Base-by-base conservation (phyloP, 2,888 invertebrate species). In the Theretra japonica region DNA sequence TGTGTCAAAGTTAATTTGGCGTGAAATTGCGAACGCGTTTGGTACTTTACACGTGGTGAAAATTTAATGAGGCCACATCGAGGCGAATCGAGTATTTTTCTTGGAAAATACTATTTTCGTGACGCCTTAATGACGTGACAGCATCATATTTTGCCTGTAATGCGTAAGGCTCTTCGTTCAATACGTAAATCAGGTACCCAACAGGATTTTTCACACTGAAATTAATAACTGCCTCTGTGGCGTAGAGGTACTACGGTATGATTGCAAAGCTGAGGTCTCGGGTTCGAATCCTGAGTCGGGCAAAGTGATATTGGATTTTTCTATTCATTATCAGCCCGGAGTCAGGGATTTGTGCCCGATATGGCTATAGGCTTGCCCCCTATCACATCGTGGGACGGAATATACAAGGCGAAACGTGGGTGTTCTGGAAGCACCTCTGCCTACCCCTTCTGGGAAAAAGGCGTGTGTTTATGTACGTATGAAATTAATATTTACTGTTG, bases 21-120 rank as follows among this genome's bases (percentile, higher is more conserved):
- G 82, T 90, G 89, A 91, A 90, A 91, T 91, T 90, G 75, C 30
- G 60, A 53, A n/a, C 25, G 6, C 11, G 53, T 8, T 6, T 7
- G 6, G 6, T 30, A 53, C 30, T 69, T 56, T 53, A 50, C 65
- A 65, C 65, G 65, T 65, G 60, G 8, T 33, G 48, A 23, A 23
- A 23, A 65, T 65, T 65, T 65, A 48, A 48, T 65, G 17, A 48
- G 5, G 41, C 41, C 1, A 23, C 23, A 65, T 48, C n/a, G 5
- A 65, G 65, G 41, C 41, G 65, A 65, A 65, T 65, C 0, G 41
- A 6, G 21, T 1, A 11, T 23, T 21, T 41, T 17, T 17, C 23
- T 28, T 2, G 8, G 62, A 33, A 33, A 30, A 17, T 60, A 60
- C 59, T 28, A 33, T 62, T 8, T 33, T 62, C 4, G 15, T 28